Conservation (phyloP, 2,888 invertebrate species). For the Hetaerina titia region DNA sequence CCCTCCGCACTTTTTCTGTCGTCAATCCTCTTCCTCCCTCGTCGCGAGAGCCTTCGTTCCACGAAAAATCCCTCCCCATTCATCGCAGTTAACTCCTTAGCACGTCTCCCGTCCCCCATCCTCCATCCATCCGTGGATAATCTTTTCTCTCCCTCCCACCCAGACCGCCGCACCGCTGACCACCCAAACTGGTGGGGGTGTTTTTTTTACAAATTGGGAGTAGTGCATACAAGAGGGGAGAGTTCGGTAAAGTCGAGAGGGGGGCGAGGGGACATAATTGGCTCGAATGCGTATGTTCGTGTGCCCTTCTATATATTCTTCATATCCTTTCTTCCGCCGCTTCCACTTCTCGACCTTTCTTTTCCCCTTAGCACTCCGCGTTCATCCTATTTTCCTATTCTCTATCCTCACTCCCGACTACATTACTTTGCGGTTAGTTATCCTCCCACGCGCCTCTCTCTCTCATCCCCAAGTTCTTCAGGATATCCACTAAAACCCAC, state of each 20-base stretch:
- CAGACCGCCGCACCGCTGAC: neutral
- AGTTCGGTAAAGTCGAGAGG: slow-evolving; percentile 48
- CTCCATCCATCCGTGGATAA: neutral
- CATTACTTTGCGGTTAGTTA: neutral
- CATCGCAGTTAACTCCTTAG: neutral
- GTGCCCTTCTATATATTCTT: slow-evolving; percentile 26
- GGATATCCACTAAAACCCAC: slow-evolving; percentile 17
- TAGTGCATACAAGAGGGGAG: neutral
- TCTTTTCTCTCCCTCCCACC: neutral
- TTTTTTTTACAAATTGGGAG: neutral
- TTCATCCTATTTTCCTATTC: neutral
- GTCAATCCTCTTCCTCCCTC: neutral
- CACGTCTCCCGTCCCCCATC: neutral
- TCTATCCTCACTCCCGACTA: slow-evolving; percentile 29
- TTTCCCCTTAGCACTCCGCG: neutral
- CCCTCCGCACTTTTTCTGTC: neutral
- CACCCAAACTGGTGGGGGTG: neutral
- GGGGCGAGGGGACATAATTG: neutral
- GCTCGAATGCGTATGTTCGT: neutral
- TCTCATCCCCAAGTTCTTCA: slow-evolving; percentile 24
- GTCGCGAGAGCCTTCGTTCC: neutral
- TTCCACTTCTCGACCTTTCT: neutral
- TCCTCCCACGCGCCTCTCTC: neutral
- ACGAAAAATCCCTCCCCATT: neutral
- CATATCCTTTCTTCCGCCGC: neutral